A percentile compares a stretch with the other conserved stretches of the same genome.
These are phyloP conservation scores for Furnarius figulus DNA, from an alignment of 2,113 vertebrate species.

Conservation along the genomic window DNA sequence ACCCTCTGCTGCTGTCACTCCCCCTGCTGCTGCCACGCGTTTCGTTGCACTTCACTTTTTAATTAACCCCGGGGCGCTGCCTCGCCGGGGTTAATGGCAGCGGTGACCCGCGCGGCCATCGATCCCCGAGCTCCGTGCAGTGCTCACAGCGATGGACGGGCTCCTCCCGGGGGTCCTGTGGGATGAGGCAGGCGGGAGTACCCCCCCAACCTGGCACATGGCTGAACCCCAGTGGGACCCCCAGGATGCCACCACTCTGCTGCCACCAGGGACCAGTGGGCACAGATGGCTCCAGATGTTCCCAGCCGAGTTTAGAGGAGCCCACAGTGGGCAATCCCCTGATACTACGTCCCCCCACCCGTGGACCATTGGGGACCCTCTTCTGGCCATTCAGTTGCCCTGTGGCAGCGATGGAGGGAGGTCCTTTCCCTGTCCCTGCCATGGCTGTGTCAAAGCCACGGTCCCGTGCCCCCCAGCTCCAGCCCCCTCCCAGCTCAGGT, in stretches of 20 bases:
- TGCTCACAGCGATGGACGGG: not conserved
- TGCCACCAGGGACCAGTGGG: not conserved
- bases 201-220: not conserved
- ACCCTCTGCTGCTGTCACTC: not conserved
- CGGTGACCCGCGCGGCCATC: slow-evolving; percentile 49
- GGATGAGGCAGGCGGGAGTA: not conserved
- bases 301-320: not conserved
- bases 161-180: not conserved
- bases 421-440: accelerated
- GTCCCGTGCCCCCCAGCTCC: not conserved
- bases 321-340: too few relatives aligned
- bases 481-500: slow-evolving; percentile 71
- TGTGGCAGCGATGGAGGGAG: accelerated
- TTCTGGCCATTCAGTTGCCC: accelerated
- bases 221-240: not conserved
- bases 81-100: slow-evolving; percentile 55
- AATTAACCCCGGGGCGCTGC: slow-evolving; percentile 64
- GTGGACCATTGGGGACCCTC: not conserved
- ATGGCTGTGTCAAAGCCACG: not conserved
- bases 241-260: not conserved
- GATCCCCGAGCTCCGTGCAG: not conserved
- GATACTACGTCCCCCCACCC: accelerated
- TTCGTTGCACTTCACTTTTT: slow-evolving; percentile 62
- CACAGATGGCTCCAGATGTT: too few relatives aligned
- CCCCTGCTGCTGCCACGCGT: not conserved